phyloP scores from a whole-genome alignment of 2,888 invertebrate genomes.

The Sphinx pinastri region DNA sequence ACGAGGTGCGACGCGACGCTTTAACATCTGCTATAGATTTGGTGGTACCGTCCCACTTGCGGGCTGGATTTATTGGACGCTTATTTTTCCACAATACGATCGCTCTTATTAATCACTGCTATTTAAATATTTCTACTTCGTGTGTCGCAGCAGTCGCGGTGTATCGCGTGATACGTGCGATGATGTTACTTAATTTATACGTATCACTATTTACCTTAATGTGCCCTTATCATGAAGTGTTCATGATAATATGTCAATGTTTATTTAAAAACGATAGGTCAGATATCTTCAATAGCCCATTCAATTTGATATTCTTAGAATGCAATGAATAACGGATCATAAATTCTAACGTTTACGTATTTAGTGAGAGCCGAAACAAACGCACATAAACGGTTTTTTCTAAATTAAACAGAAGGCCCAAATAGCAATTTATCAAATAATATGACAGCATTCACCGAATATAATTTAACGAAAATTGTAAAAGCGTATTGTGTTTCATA shows the following conservation, averaged over 20 bases:
- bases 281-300: slow-evolving; percentile 36
- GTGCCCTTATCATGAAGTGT: slow-evolving; percentile 25
- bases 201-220: slow-evolving; percentile 21
- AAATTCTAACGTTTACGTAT: slow-evolving; percentile 35
- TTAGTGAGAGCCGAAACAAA: slow-evolving; percentile 40
- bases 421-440: slow-evolving; percentile 74
- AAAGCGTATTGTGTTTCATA: slow-evolving; percentile 82
- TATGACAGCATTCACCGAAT: slow-evolving; percentile 75
- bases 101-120: slow-evolving; percentile 5
- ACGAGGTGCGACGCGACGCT: slow-evolving; percentile 58
- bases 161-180: slow-evolving; percentile 21
- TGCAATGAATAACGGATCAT: slow-evolving; percentile 32
- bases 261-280: slow-evolving; percentile 29
- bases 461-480: slow-evolving; percentile 79
- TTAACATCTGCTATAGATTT: slow-evolving; percentile 58
- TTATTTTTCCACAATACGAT: slow-evolving; percentile 13
- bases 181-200: slow-evolving; percentile 16
- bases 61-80: slow-evolving; percentile 14
- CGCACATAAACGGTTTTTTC: slow-evolving; percentile 35
- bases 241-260: slow-evolving; percentile 26
- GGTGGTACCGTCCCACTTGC: slow-evolving; percentile 34
- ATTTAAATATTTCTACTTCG: slow-evolving; percentile 4
- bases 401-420: slow-evolving; percentile 62
- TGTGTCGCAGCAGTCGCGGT: not conserved
- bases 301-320: slow-evolving; percentile 36